Conservation (phyloP, 1,140 invertebrate genomes). For the Drosophila littoralis region DNA sequence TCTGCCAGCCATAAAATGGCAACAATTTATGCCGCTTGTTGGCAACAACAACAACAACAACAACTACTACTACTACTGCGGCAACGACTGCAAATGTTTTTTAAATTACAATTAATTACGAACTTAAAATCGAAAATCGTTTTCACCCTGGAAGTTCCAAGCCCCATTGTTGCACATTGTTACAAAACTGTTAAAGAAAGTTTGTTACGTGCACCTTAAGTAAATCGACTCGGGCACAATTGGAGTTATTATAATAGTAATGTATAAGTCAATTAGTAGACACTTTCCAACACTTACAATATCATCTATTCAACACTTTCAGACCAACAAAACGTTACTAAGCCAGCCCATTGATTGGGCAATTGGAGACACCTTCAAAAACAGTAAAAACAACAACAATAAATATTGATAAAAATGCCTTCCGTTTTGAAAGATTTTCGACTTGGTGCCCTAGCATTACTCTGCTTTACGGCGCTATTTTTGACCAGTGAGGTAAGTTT, state of each 20-base stretch:
- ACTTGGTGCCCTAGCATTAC: constrained; percentile 62
- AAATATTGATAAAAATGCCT: constrained; percentile 27
- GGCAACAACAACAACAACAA: constrained; percentile 8
- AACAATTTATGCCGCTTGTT: constrained; percentile 40
- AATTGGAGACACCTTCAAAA: constrained; percentile 22
- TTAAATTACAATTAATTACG: constrained; percentile 71
- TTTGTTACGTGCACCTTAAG: constrained; percentile 43
- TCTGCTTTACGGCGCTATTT: constrained; percentile 67
- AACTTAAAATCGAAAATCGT: constrained; percentile 60
- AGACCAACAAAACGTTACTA: constrained; percentile 24
- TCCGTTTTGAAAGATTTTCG: constrained; percentile 51
- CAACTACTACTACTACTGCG: constrained; percentile 29
- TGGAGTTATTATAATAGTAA: constrained; percentile 20
- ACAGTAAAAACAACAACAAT: background rate
- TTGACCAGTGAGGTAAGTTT: constrained; percentile 72
- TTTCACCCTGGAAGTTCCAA: constrained; percentile 27
- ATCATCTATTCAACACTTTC: constrained; percentile 52
- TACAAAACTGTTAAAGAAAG: constrained; percentile 49
- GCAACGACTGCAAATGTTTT: constrained; percentile 54
- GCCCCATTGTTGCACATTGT: constrained; percentile 26
- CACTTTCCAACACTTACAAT: constrained; percentile 63
- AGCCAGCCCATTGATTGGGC: constrained; percentile 18
- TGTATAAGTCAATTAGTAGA: constrained; percentile 65
- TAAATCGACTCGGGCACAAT: constrained; percentile 55
- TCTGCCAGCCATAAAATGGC: constrained; percentile 58